phyloP scores from a whole-genome alignment of 2,888 invertebrate genomes.

The Agonopterix heracliana region DNA sequence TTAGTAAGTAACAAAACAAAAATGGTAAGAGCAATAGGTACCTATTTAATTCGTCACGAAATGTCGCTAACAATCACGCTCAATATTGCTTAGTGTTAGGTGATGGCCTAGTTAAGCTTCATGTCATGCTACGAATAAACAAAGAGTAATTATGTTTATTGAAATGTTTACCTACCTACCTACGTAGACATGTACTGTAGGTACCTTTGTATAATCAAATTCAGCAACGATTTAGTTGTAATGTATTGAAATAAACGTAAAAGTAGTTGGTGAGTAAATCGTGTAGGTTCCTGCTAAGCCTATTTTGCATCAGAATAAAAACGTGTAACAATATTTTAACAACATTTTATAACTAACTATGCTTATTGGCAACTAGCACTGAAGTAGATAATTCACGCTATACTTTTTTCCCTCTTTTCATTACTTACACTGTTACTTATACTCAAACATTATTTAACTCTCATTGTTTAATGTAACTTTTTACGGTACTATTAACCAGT shows the following conservation, averaged over 20 bases:
- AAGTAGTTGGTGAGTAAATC: not conserved
- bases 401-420: not conserved
- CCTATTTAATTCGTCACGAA: slow-evolving; percentile 14
- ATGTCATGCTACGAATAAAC: slow-evolving; percentile 22
- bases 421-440: no score
- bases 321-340: not conserved
- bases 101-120: slow-evolving; percentile 41
- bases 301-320: not conserved
- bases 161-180: no score
- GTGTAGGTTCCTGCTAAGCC: not conserved
- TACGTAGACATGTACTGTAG: no score
- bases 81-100: slow-evolving; percentile 30
- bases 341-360: not conserved
- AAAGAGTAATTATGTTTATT: not conserved
- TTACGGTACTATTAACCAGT: no score
- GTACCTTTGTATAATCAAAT: no score
- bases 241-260: no score
- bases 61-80: slow-evolving; percentile 38
- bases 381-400: slow-evolving; percentile 2
- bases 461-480: no score
- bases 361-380: slow-evolving; percentile 4
- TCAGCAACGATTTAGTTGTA: no score
- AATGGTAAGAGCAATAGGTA: slow-evolving; percentile 12
- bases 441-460: no score
- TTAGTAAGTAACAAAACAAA: slow-evolving; percentile 6